phyloP scores from a whole-genome alignment of 2,113 vertebrate species.

The Coracopsis vasa region DNA sequence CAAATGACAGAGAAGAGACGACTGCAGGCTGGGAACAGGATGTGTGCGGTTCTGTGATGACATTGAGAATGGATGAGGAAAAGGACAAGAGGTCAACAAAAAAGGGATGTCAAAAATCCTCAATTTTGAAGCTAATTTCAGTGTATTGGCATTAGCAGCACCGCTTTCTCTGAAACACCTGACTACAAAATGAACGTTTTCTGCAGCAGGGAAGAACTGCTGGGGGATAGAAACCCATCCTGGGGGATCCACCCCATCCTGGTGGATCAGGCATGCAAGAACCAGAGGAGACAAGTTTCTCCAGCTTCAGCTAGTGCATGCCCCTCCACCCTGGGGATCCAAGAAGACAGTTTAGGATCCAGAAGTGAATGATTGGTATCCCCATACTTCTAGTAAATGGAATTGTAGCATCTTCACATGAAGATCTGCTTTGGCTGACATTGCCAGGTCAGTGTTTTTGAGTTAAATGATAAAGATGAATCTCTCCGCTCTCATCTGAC shows the following conservation, averaged over 20 bases:
- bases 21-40: background rate
- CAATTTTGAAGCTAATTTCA: background rate
- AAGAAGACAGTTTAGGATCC: background rate
- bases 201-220: background rate
- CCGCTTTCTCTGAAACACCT: constrained; percentile 27
- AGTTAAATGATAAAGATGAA: background rate
- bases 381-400: background rate
- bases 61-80: constrained; percentile 15
- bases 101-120: constrained; percentile 71
- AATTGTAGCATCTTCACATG: background rate
- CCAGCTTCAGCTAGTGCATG: background rate
- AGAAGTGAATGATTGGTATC: background rate
- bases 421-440: background rate
- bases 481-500: background rate
- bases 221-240: background rate
- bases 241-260: background rate
- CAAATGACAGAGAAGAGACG: background rate
- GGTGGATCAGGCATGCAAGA: background rate
- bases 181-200: background rate
- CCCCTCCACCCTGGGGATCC: background rate
- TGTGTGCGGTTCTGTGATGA: constrained; percentile 7
- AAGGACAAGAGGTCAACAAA: constrained; percentile 56
- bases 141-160: constrained; percentile 63
- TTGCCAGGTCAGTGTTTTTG: background rate
- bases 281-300: background rate